A percentile compares a stretch with the other conserved stretches of the same genome.
phyloP scores from a whole-genome alignment of 35 echinoderm and acorn worm genomes.

The Lytechinus pictus region DNA sequence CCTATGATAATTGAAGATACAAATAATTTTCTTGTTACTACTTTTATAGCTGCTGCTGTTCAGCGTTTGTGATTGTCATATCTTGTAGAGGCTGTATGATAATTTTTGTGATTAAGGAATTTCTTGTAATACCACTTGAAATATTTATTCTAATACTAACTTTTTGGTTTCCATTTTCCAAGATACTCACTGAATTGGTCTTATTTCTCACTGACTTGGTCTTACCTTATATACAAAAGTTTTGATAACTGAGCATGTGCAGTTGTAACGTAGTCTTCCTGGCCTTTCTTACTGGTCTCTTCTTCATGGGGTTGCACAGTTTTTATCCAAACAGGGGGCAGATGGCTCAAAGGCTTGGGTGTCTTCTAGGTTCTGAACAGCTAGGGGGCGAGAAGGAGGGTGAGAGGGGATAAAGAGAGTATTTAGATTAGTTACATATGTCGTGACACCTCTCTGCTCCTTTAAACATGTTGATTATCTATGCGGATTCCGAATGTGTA shows the following conservation, averaged over 20 bases:
- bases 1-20: too few relatives aligned
- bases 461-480: neutral
- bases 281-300: neutral
- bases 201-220: too few relatives aligned
- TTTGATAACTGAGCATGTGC: constrained; percentile 23
- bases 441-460: neutral
- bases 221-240: neutral
- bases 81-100: too few relatives aligned
- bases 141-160: too few relatives aligned
- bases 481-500: neutral
- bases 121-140: too few relatives aligned
- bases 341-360: neutral
- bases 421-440: constrained; percentile 14
- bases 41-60: too few relatives aligned
- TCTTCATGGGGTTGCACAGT: neutral
- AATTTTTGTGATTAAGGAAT: too few relatives aligned
- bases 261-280: neutral
- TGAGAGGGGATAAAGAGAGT: neutral
- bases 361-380: neutral
- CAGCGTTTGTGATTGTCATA: too few relatives aligned
- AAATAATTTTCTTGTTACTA: too few relatives aligned
- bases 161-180: too few relatives aligned
- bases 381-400: neutral
- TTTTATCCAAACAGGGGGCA: neutral
- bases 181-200: too few relatives aligned